These are phyloP conservation scores for Coelopa pilipes DNA, from an alignment of 2,888 invertebrate species.

Conservation along the genomic window DNA sequence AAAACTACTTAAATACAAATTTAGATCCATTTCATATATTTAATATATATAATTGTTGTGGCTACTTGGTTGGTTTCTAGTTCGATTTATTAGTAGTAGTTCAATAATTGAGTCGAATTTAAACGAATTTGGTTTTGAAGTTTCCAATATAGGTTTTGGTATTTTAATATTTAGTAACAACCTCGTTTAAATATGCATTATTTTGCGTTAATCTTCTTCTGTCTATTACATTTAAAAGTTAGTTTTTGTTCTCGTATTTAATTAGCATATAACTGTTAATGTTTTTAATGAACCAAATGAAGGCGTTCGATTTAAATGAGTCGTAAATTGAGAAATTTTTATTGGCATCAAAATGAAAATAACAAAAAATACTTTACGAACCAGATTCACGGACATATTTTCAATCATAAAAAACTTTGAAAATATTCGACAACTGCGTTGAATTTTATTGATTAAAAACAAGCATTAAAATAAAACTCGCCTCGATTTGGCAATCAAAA, in stretches of 20 bases:
- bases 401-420: too few relatives aligned
- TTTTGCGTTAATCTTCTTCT: conserved; percentile 8
- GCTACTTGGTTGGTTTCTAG: too few relatives aligned
- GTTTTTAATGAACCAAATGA: too few relatives aligned
- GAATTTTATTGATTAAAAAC: background rate
- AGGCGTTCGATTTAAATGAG: too few relatives aligned
- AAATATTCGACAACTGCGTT: too few relatives aligned
- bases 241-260: background rate
- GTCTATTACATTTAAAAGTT: background rate
- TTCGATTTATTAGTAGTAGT: background rate
- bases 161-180: conserved; percentile 35
- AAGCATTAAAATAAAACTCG: background rate
- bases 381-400: too few relatives aligned
- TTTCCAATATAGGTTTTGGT: background rate
- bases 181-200: conserved; percentile 35
- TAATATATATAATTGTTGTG: background rate
- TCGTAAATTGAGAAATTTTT: too few relatives aligned
- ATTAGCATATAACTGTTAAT: background rate
- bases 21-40: background rate
- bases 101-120: conserved; percentile 16
- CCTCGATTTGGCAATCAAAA: too few relatives aligned
- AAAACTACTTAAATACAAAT: conserved; percentile 19
- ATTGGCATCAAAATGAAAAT: too few relatives aligned
- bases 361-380: too few relatives aligned
- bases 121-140: too few relatives aligned